Evolutionary conservation across 2,797 vertebrate genomes (phyloP), one percentile per base, ranked within the genome.

Genomic region (Psittacula echo): DNA sequence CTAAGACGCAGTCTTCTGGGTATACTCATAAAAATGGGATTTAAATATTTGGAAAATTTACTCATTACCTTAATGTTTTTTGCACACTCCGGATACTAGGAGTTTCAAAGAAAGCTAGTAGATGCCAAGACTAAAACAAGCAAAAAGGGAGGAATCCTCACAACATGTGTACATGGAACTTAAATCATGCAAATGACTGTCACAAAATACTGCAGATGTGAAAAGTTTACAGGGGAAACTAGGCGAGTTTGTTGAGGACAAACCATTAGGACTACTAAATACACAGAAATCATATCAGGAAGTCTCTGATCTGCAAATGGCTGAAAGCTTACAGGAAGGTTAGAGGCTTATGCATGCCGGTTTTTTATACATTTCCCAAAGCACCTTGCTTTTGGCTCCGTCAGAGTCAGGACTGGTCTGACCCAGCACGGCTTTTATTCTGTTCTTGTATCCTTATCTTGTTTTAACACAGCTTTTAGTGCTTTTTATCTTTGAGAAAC

Each of bases 401-500:
- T 22, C 0, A 1, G 67, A 95, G 54, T 73, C 77, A 74, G 51
- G 78, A 41, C 71, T 67, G 68, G 37, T 76, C 44, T 96, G 81
- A 93, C 75, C 90, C 81, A 94, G 78, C n/a, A 11, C 0, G 37
- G 44, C 56, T 91, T 92, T 91, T 91, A 90, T 79, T 96, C 89
- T 76, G 30, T 54, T 62, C 51, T 89, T 3, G 5, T n/a, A 67
- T 51, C 85, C 89, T 94, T 94, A 94, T 91, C 94, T 94, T 96
- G 68, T 92, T 96, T 89, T 66, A 85, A 91, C 71, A 91, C 64
- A 87, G 67, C 56, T 82, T 91, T 79, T 34, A 47, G 13, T 58
- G 71, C 23, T 72, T 87, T 94, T 95, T 70, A 82, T 94, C 73
- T 94, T 9, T 1, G 50, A 96, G 65, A 91, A 96, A 91, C 29